These are phyloP conservation scores for Halocynthia roretzi DNA, from an alignment of 23 tunicate species.

Conservation along the genomic window DNA sequence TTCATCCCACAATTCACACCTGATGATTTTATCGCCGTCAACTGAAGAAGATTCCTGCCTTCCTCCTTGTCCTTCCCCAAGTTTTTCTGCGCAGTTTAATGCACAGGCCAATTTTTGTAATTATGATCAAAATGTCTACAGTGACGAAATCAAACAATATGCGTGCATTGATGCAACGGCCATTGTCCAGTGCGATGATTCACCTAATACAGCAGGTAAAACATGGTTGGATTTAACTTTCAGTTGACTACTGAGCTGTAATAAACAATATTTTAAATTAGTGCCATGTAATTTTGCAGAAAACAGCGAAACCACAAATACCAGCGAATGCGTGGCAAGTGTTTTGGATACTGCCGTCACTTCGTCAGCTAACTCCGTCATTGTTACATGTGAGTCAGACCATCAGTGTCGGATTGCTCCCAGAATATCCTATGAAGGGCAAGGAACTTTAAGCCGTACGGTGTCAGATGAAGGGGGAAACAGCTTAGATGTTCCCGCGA, in stretches of 20 bases:
- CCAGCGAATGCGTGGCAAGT: no score
- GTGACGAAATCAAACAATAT: neutral
- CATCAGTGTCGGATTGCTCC: no score
- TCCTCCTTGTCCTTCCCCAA: neutral
- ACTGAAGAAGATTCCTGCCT: slow-evolving; percentile 1
- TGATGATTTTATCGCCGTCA: no score
- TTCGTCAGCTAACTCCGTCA: no score
- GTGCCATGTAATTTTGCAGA: neutral
- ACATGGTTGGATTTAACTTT: neutral
- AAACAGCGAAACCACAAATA: neutral
- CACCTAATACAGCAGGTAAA: slow-evolving; percentile 2
- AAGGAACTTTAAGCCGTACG: no score
- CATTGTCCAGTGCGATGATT: neutral
- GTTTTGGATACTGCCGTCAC: no score
- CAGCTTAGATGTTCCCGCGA: no score
- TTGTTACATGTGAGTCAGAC: no score
- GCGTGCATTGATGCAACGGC: neutral
- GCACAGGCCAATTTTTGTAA: neutral
- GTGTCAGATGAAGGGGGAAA: no score
- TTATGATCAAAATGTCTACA: neutral
- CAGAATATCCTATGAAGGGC: no score
- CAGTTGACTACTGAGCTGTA: no score
- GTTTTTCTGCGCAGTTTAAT: slow-evolving; percentile 3
- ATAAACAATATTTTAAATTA: neutral
- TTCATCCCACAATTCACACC: no score